Evolutionary conservation across 1,140 invertebrate genomes (phyloP).

Genomic region (Bombus difficillimus): DNA sequence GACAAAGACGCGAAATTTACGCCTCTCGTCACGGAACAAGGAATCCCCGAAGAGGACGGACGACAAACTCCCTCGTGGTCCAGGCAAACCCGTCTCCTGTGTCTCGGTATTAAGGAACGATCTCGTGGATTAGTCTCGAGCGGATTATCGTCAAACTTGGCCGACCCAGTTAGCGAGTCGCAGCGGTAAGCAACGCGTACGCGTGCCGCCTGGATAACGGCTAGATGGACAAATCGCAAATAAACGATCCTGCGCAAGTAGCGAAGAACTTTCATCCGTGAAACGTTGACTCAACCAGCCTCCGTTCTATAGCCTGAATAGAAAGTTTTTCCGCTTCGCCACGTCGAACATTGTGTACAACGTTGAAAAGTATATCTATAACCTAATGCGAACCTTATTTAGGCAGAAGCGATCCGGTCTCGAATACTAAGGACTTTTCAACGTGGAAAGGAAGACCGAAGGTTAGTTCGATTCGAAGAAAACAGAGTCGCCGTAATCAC

Average conservation of each 20-base stretch:
- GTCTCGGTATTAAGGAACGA: background rate
- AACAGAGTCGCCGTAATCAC: background rate
- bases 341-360: background rate
- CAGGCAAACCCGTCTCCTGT: background rate
- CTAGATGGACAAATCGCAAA: background rate
- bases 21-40: too few species aligned
- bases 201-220: background rate
- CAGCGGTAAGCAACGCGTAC: background rate
- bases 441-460: background rate
- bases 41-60: too few species aligned
- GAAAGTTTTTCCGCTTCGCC: background rate
- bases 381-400: too few species aligned
- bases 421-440: too few species aligned
- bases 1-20: slow-evolving; percentile 4
- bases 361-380: background rate
- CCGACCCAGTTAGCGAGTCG: background rate
- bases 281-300: background rate
- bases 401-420: background rate
- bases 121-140: background rate
- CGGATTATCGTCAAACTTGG: background rate
- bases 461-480: background rate
- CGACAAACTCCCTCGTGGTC: too few species aligned
- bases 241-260: background rate
- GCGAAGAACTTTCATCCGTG: background rate
- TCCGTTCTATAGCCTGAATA: background rate